Evolutionary conservation across 2,113 vertebrate species (phyloP).

Genomic region (Nibea albiflora): DNA sequence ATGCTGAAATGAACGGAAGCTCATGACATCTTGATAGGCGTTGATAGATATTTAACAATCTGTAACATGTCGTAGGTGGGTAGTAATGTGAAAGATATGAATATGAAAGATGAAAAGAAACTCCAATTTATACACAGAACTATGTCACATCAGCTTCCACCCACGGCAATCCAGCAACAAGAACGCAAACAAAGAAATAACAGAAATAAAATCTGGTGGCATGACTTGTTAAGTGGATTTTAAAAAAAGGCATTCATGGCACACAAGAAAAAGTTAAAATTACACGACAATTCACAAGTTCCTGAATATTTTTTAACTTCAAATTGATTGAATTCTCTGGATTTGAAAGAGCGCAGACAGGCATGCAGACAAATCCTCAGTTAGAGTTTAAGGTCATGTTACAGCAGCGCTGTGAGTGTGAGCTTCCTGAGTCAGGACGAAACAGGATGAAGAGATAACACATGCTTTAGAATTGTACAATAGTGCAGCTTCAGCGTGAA

Average conservation of each 20-base stretch:
- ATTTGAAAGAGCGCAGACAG: not conserved
- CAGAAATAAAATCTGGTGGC: not conserved
- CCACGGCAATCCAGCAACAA: not conserved
- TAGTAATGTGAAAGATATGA: too few relatives aligned
- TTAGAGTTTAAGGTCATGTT: not conserved
- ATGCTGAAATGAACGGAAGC: too few relatives aligned
- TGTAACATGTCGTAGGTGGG: too few relatives aligned
- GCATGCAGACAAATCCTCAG: not conserved
- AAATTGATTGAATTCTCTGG: not conserved
- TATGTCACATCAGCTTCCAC: not conserved
- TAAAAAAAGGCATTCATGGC: not conserved
- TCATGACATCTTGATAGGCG: too few relatives aligned
- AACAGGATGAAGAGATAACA: not conserved
- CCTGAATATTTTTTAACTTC: not conserved
- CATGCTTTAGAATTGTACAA: not conserved
- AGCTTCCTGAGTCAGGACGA: conserved; percentile 10
- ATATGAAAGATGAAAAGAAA: too few relatives aligned
- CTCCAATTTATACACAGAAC: too few relatives aligned
- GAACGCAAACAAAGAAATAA: too few relatives aligned
- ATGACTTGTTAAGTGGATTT: not conserved
- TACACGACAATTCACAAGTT: not conserved
- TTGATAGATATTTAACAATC: too few relatives aligned
- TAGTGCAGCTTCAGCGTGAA: not conserved
- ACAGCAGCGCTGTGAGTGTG: not conserved
- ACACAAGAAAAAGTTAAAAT: not conserved